Base-by-base conservation (phyloP, 2,113 vertebrate genomes). In the Zosterops borbonicus region DNA sequence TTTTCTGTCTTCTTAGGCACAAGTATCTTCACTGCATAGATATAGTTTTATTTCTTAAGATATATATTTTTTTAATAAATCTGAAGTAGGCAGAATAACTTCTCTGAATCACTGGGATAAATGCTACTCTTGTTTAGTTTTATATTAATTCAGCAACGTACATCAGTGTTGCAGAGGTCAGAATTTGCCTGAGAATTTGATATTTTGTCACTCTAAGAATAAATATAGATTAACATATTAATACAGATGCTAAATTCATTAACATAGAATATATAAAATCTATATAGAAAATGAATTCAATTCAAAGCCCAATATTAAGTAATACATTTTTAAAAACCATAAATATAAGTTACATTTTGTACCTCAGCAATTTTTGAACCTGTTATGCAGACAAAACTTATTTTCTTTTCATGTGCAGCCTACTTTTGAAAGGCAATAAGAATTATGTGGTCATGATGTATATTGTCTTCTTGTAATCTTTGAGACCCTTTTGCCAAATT, bases 261-360 rank as follows among this genome's bases (percentile, higher is more conserved):
- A 44, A n/a, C 5, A 17, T 12, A 76, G 21, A 67, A 55, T 47
- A 39, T 39, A 39, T 76, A 23, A 85, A 85, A 59, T 60, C 16
- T 52, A 6, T 44, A 28, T 37, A 73, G 24, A 67, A 73, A 44
- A 5, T 2, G 23, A 58, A 85, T 75, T 67, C 27, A 4, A 88
- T 55, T 79, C 33, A 92, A 90, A 83, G 13, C 5, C 25, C 31
- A 9, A n/a, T 37, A 71, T 46, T n/a, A 78, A 49, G 53, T 22
- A 49, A 63, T 14, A 74, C 0, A 4, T 44, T 33, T 76, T 46
- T 23, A 0, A 25, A 56, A 78, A 70, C n/a, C 20, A 1, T 28
- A 35, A 27, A 21, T 41, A 2, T 29, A 78, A 49, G 25, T 44
- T 28, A 55, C 9, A 68, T n/a, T 67, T 59, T 75, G 9, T 47